Evolutionary conservation across 2,888 invertebrate species (phyloP).

Genomic region (Ophion costatus): DNA sequence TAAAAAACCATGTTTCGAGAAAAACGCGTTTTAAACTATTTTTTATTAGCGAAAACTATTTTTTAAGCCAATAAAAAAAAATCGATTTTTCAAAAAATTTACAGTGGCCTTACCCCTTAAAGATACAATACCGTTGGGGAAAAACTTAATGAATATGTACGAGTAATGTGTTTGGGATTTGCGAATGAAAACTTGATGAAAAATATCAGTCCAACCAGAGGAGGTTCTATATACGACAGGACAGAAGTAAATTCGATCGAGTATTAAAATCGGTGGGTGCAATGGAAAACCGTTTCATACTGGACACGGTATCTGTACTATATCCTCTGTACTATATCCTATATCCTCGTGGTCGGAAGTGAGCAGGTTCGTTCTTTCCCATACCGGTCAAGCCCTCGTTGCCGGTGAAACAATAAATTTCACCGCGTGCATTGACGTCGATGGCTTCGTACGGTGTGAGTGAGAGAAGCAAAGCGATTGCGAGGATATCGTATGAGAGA

Average conservation of each 20-base stretch:
- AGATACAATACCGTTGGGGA: too few relatives aligned
- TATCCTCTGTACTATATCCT: slow-evolving; percentile 13
- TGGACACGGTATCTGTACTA: slow-evolving; percentile 3
- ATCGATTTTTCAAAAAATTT: too few relatives aligned
- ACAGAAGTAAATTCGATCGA: slow-evolving; percentile 2
- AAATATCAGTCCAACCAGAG: neutral
- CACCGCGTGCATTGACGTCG: slow-evolving; percentile 78
- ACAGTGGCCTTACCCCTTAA: too few relatives aligned
- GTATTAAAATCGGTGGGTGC: neutral
- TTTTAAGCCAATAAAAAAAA: too few relatives aligned
- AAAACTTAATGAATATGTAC: neutral
- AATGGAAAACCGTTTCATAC: slow-evolving; percentile 4
- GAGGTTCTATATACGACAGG: neutral
- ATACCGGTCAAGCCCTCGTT: slow-evolving; percentile 74
- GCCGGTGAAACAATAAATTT: slow-evolving; percentile 81
- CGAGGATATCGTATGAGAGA: neutral
- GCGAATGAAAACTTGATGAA: neutral
- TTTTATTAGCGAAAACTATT: too few relatives aligned
- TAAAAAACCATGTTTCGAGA: too few relatives aligned
- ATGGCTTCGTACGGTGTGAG: slow-evolving; percentile 68
- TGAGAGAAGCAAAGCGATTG: slow-evolving; percentile 21
- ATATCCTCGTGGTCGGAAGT: slow-evolving; percentile 18
- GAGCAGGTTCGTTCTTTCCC: slow-evolving; percentile 30
- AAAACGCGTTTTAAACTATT: too few relatives aligned
- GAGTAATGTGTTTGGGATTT: neutral